These are phyloP conservation scores for Takifugu ocellatus DNA, from an alignment of 2,797 vertebrate species.

Conservation along the genomic window DNA sequence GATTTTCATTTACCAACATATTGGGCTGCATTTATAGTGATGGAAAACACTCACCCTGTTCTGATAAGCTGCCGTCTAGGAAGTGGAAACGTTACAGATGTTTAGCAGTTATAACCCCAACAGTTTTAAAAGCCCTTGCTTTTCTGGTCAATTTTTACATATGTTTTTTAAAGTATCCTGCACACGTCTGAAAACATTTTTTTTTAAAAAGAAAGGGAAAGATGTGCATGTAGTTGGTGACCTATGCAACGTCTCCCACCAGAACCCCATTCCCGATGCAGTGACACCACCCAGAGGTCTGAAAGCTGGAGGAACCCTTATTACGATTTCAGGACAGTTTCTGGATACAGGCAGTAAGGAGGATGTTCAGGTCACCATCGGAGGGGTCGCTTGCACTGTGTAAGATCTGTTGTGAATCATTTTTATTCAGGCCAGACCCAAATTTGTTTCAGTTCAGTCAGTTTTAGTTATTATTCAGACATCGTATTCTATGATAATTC, in stretches of 20 bases:
- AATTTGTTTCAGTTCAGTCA: conserved; percentile 42
- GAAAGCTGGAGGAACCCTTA: conserved; percentile 85
- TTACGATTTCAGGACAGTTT: conserved; percentile 83
- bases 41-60: too few species aligned
- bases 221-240: not conserved
- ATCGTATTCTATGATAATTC: conserved; percentile 43
- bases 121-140: too few species aligned
- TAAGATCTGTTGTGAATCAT: conserved; percentile 70
- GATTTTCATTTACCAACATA: too few species aligned
- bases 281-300: conserved; percentile 72
- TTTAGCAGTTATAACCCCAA: too few species aligned
- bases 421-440: conserved; percentile 35
- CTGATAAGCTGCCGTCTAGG: too few species aligned
- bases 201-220: too few species aligned
- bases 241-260: conserved; percentile 1
- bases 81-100: too few species aligned
- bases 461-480: conserved; percentile 54
- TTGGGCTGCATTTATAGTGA: too few species aligned
- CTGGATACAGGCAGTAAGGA: conserved; percentile 86
- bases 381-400: conserved; percentile 83
- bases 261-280: conserved; percentile 79
- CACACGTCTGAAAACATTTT: too few species aligned
- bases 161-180: too few species aligned
- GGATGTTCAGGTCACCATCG: conserved; percentile 82
- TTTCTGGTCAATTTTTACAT: too few species aligned